A percentile compares a stretch with the other conserved stretches of the same genome.
These are phyloP conservation scores for Alloplasta piceator DNA, from an alignment of 2,888 invertebrate species.

Conservation along the genomic window DNA sequence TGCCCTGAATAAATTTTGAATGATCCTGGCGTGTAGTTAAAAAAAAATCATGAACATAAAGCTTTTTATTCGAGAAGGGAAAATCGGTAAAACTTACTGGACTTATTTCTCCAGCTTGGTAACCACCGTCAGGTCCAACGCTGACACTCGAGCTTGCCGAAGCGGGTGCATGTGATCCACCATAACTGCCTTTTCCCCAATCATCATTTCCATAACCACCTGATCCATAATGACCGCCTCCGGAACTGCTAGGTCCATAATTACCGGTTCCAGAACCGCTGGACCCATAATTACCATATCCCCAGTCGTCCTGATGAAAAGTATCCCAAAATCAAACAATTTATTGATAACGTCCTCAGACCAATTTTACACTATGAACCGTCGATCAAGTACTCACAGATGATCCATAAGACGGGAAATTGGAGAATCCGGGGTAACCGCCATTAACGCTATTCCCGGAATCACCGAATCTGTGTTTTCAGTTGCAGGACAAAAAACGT, in stretches of 20 bases:
- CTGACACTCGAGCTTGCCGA: constrained; percentile 68
- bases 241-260: not conserved
- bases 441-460: constrained; percentile 11
- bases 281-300: not conserved
- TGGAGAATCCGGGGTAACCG: constrained; percentile 23
- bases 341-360: too few species aligned
- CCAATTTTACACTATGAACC: too few species aligned
- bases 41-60: too few species aligned
- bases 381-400: constrained; percentile 24
- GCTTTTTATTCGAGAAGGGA: not conserved
- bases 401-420: constrained; percentile 2
- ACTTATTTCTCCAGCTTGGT: constrained; percentile 72
- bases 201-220: constrained; percentile 13
- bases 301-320: too few species aligned
- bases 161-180: constrained; percentile 46
- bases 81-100: constrained; percentile 71
- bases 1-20: too few species aligned
- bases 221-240: not conserved
- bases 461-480: constrained; percentile 31
- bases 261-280: constrained; percentile 10
- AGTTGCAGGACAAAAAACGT: not conserved
- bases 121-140: constrained; percentile 75
- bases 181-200: not conserved
- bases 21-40: too few species aligned
- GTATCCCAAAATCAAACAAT: too few species aligned